Percentiles rank a stretch among this genome's conserved stretches.
Conservation (phyloP, 2,888 invertebrate species). For the Hydroisotoma schaefferi region DNA sequence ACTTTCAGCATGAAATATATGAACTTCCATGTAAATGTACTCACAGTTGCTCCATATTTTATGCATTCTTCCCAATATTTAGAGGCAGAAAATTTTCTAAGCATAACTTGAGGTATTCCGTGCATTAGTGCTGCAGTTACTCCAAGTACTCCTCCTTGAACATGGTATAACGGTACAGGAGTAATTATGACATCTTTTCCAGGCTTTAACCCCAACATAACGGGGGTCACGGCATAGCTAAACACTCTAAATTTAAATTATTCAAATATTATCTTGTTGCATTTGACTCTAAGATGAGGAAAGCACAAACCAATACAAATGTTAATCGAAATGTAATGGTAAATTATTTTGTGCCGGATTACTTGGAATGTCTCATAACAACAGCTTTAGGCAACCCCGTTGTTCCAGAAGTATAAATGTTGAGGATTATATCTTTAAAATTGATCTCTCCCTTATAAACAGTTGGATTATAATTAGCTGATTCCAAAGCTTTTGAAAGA, state of each 20-base stretch:
- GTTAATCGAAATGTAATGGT: too few species aligned
- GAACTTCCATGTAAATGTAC: too few species aligned
- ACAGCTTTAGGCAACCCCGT: constrained; percentile 83
- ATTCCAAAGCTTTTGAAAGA: not conserved
- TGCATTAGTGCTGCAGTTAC: constrained; percentile 52
- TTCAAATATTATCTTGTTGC: too few species aligned
- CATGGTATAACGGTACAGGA: constrained; percentile 91
- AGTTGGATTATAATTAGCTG: not conserved
- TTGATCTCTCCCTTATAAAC: not conserved
- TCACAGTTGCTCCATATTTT: constrained; percentile 58
- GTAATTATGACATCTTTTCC: constrained; percentile 79
- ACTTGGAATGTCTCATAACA: constrained; percentile 90
- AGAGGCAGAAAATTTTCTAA: constrained; percentile 59
- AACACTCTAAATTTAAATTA: too few species aligned
- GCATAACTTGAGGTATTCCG: constrained; percentile 57
- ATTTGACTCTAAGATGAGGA: too few species aligned
- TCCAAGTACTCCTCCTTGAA: constrained; percentile 69
- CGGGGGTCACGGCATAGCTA: too few species aligned
- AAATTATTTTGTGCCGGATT: too few species aligned
- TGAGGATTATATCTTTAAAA: constrained; percentile 69
- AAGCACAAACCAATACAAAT: too few species aligned
- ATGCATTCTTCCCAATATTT: constrained; percentile 60
- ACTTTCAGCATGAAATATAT: too few species aligned
- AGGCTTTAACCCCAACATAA: constrained; percentile 61
- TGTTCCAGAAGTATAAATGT: constrained; percentile 97